phyloP scores from a whole-genome alignment of 2,888 invertebrate genomes.

The Lasius platythorax region DNA sequence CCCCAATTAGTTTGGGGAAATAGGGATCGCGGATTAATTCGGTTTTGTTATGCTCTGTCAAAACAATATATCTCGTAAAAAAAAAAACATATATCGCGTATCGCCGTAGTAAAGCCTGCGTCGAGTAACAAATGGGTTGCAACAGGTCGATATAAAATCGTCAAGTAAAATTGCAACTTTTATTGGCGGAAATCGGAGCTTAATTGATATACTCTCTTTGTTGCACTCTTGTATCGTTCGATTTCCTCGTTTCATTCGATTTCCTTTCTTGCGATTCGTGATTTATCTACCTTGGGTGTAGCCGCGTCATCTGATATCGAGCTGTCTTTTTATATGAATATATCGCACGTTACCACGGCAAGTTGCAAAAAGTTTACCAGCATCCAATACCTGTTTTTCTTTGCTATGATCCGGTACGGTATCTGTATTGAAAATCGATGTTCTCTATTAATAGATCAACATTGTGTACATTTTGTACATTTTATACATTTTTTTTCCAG shows the following conservation, averaged over 20 bases:
- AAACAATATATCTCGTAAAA: background rate
- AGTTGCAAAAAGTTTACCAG: constrained; percentile 28
- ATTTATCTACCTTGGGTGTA: constrained; percentile 6
- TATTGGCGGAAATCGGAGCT: constrained; percentile 13
- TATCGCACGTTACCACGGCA: background rate
- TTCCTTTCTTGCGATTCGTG: constrained; percentile 26
- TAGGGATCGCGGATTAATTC: constrained; percentile 9
- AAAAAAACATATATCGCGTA: background rate
- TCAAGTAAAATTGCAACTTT: constrained; percentile 30
- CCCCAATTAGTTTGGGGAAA: constrained; percentile 8
- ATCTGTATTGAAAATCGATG: constrained; percentile 22
- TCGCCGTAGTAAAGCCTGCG: background rate
- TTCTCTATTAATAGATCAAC: constrained; percentile 8
- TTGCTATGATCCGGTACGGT: background rate
- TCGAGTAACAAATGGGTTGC: constrained; percentile 4
- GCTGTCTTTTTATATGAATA: constrained; percentile 7
- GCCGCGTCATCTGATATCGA: constrained; percentile 10
- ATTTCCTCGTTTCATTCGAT: constrained; percentile 11
- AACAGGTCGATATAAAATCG: constrained; percentile 32
- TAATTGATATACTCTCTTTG: constrained; percentile 9
- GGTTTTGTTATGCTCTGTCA: background rate
- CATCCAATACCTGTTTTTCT: constrained; percentile 2
- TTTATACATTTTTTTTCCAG: background rate
- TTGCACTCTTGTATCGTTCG: background rate
- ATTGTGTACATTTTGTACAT: background rate